Conservation (phyloP, 2,113 vertebrate species). For the Lophura nycthemera region DNA sequence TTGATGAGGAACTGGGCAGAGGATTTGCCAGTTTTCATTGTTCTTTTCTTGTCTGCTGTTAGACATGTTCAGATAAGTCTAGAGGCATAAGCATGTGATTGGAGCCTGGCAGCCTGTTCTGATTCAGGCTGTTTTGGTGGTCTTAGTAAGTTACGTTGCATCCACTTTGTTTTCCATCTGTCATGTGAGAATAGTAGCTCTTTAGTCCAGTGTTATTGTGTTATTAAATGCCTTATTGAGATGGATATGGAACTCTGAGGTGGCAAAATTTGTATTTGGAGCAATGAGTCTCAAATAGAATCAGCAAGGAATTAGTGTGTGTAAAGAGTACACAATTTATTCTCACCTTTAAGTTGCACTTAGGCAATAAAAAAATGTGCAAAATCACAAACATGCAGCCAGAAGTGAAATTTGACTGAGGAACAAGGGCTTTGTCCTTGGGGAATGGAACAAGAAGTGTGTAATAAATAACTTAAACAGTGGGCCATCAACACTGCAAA, state of each 20-base stretch:
- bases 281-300: neutral
- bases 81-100: neutral
- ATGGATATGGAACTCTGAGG: neutral
- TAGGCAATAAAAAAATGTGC: neutral
- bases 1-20: neutral
- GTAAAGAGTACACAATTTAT: neutral
- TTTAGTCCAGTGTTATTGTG: neutral
- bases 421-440: neutral
- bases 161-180: neutral
- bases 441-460: neutral
- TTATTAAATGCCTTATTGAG: neutral
- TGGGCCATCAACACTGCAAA: neutral
- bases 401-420: neutral
- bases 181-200: neutral
- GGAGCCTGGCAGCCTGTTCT: neutral
- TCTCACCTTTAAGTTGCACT: neutral
- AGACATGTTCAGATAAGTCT: neutral
- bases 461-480: neutral
- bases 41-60: neutral
- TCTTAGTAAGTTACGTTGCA: neutral
- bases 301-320: neutral
- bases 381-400: neutral
- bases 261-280: neutral
- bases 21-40: neutral
- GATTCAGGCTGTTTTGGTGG: neutral